A percentile compares a stretch with the other conserved stretches of the same genome.
Evolutionary conservation across 92 coral and sea anemone genomes (phyloP).

Genomic region (Blastomussa wellsi): DNA sequence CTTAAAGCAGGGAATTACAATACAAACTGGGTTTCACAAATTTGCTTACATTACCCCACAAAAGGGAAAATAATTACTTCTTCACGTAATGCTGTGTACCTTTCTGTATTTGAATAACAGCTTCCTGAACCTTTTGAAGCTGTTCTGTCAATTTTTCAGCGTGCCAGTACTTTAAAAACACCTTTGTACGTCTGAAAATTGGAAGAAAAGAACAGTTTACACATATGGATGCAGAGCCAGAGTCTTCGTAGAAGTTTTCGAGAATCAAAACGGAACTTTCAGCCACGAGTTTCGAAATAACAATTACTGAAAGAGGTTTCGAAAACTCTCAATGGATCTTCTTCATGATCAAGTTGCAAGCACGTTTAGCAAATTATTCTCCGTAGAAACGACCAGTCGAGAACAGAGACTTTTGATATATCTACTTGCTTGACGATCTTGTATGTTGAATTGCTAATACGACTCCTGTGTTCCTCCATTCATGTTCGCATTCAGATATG

Average conservation of each 20-base stretch:
- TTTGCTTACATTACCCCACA: neutral
- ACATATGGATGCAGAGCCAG: neutral
- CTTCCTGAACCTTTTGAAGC: constrained; percentile 65
- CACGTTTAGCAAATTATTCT: neutral
- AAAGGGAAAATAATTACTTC: neutral
- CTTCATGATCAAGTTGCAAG: neutral
- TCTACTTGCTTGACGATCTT: neutral
- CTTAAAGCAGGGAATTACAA: neutral
- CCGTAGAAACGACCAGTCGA: no score
- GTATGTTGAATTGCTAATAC: neutral
- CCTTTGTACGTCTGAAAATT: constrained; percentile 71
- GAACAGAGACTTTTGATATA: neutral
- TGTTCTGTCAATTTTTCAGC: constrained; percentile 71
- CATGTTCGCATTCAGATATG: no score
- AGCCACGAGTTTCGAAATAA: neutral
- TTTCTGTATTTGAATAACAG: constrained; percentile 82
- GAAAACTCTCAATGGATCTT: neutral
- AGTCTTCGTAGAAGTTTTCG: neutral
- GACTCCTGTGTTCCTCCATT: neutral
- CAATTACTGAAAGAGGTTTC: neutral
- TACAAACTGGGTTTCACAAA: neutral
- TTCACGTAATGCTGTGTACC: constrained; percentile 29
- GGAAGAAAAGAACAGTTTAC: neutral
- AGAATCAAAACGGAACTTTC: neutral
- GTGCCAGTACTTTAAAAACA: constrained; percentile 87